These are phyloP conservation scores for Elgaria multicarinata DNA, from an alignment of 2,113 vertebrate genomes.

Conservation along the genomic window DNA sequence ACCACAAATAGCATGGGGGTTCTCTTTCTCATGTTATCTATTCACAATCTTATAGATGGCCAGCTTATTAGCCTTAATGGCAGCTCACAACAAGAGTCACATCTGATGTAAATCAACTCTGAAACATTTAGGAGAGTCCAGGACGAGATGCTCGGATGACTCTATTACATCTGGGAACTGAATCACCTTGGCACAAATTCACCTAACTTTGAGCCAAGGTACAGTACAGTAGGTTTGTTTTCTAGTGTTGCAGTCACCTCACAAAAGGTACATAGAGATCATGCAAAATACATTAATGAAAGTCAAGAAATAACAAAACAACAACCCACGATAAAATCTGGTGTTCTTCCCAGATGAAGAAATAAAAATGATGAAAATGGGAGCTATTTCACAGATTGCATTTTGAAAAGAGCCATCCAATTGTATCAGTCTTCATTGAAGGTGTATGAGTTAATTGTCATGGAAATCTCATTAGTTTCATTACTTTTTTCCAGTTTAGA, in stretches of 20 bases:
- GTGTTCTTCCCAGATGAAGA: constrained; percentile 1
- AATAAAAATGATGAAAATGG: not conserved
- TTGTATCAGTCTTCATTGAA: constrained; percentile 9
- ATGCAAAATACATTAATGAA: constrained; percentile 35
- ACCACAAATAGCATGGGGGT: not conserved
- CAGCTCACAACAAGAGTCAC: constrained; percentile 35
- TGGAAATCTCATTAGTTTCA: not conserved
- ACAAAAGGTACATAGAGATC: constrained; percentile 52
- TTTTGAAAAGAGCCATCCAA: not conserved
- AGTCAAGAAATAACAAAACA: constrained; percentile 34
- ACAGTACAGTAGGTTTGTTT: constrained; percentile 56
- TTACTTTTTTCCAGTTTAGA: not conserved
- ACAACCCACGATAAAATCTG: not conserved
- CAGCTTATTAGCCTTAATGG: constrained; percentile 16
- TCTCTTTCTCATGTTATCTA: not conserved
- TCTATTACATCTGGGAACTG: constrained; percentile 51
- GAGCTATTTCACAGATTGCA: not conserved
- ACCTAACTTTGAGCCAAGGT: constrained; percentile 59
- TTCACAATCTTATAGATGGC: not conserved
- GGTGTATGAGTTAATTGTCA: constrained; percentile 10
- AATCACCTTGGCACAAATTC: constrained; percentile 58
- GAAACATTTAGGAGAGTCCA: constrained; percentile 54
- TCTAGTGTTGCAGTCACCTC: constrained; percentile 35
- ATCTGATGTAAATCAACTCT: constrained; percentile 50
- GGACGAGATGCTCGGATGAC: constrained; percentile 54